Evolutionary conservation across 2,888 invertebrate species (phyloP), one percentile per base, ranked within the genome.

Genomic region (Pterostichus niger): DNA sequence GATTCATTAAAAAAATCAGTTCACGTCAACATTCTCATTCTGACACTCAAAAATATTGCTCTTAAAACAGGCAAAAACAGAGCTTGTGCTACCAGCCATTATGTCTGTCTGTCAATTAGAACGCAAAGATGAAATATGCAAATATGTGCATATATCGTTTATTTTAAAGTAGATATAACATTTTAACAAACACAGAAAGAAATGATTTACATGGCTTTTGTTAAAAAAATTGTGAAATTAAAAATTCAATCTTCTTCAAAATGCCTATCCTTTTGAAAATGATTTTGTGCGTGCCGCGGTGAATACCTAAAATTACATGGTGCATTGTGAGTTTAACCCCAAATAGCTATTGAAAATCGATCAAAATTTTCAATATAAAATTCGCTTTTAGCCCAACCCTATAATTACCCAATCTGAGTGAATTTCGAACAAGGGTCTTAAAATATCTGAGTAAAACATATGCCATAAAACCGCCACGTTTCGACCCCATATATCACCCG

Each of bases 391-490:
- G 56, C 56, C 64, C 13, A 31, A 64, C 64, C 64, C 35, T n/a
- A 35, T 64, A 64, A 64, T 64, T 64, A 64, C 64, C 64, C 64
- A 64, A 64, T 64, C 64, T 64, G 35, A 64, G 64, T 33, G 31
- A 64, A 35, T 64, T 64, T 35, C 13, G 40, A 56, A 56, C 56
- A 33, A 64, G 64, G 64, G 13, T 35, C 64, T 64, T 59, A 59
- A 59, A 59, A 59, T 59, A 59, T 31, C 64, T 13, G 5, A 10
- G 64, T 35, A 49, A 49, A 49, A 56, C 73, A 81, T 49, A 81
- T 81, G 81, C 81, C 52, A 81, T 81, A 81, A 81, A 81, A 81
- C 56, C 54, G 73, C 54, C 81, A 81, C 73, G 81, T 13, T 81
- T 56, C 13, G 11, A n/a, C 73, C 68, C 59, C 81, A 81, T 81